These are phyloP conservation scores for Spongilla lacustris DNA, from an alignment of 37 sponge, comb jelly and placozoan species.

Conservation along the genomic window DNA sequence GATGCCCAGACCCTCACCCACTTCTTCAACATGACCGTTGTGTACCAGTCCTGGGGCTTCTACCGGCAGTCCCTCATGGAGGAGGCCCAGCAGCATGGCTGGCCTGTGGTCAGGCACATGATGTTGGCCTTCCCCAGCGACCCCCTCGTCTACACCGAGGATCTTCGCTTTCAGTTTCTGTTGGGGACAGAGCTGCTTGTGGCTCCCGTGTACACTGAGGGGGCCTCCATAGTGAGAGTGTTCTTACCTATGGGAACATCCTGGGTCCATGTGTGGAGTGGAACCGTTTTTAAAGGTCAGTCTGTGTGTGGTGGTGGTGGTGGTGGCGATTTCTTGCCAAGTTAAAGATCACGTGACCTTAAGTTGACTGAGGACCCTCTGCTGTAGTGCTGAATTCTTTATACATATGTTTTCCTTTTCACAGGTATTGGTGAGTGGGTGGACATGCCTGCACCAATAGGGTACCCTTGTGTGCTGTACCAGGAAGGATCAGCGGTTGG, in stretches of 20 bases:
- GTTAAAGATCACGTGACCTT: no score
- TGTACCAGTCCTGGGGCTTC: conserved; percentile 62
- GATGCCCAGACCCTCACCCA: conserved; percentile 65
- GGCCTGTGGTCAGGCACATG: conserved; percentile 73
- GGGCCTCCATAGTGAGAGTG: conserved; percentile 19
- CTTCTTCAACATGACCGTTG: conserved; percentile 75
- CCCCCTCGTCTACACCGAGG: conserved; percentile 19
- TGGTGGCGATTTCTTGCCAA: no score
- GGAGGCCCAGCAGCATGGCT: conserved; percentile 53
- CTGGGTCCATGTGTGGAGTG: conserved; percentile 75
- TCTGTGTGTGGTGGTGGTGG: no score
- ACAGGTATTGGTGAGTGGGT: conserved; percentile 45
- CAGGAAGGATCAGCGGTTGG: conserved; percentile 42
- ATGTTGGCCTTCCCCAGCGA: conserved; percentile 55
- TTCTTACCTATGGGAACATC: conserved; percentile 45
- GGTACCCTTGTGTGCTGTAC: conserved; percentile 66
- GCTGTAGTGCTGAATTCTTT: no score
- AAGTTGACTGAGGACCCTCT: no score
- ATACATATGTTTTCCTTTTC: no score
- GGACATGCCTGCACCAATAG: conserved; percentile 53
- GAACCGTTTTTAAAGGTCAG: conserved; percentile 38
- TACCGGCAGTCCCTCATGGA: conserved; percentile 60
- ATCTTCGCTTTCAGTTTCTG: conserved; percentile 65
- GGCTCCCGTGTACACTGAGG: conserved; percentile 61
- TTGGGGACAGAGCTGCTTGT: conserved; percentile 75